phyloP scores from a whole-genome alignment of 2,797 vertebrate species.

The Pteropus rufus region DNA sequence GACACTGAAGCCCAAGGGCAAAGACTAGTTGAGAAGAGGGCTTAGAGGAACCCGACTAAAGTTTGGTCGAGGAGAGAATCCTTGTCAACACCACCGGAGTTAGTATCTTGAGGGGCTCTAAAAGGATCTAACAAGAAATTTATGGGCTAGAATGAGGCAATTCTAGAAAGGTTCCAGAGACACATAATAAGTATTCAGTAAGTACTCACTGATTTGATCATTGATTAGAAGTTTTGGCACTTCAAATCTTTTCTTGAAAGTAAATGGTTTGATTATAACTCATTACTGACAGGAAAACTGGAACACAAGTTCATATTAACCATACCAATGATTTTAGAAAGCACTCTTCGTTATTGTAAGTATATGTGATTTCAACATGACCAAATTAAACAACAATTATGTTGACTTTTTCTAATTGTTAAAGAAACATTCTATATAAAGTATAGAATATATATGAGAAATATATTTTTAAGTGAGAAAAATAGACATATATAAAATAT shows the following conservation, averaged over 20 bases:
- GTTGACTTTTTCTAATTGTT: neutral
- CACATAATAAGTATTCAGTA: neutral
- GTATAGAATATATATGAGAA: neutral
- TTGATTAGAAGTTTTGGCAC: neutral
- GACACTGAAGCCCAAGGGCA: neutral
- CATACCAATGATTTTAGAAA: neutral
- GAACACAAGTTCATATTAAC: neutral
- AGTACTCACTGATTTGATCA: neutral
- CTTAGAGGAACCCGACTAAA: neutral
- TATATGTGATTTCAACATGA: neutral
- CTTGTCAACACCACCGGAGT: neutral
- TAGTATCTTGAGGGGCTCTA: neutral
- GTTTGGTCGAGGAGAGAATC: neutral
- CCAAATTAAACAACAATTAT: neutral
- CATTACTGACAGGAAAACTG: neutral
- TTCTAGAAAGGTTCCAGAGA: neutral
- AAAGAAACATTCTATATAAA: neutral
- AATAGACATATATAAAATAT: neutral
- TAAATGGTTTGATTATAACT: neutral
- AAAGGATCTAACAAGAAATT: neutral
- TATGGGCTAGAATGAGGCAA: neutral
- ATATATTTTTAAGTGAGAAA: neutral
- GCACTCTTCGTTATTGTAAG: neutral
- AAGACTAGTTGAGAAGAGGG: neutral
- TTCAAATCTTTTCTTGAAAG: neutral